Conservation (phyloP, 2,888 invertebrate genomes). For the Synergus itoensis region DNA sequence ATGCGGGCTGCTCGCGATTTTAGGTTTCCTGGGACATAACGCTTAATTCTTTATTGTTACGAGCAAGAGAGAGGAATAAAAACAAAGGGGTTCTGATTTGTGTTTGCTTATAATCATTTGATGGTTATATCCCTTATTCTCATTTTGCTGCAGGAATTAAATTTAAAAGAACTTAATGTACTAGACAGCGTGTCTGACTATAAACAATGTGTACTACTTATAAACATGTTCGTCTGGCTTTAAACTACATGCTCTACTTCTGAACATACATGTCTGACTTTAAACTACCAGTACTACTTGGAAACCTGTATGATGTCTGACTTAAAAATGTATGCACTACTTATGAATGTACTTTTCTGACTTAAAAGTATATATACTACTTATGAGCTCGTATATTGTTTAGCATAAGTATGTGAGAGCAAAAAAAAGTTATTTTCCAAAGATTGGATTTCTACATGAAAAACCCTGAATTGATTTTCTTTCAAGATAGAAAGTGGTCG, state of each 20-base stretch:
- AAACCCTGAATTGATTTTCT: neutral
- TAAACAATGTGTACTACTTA: too few relatives aligned
- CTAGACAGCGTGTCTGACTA: neutral
- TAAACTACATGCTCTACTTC: neutral
- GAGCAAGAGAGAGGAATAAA: neutral
- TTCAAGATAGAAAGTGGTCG: neutral
- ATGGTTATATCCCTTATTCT: too few relatives aligned
- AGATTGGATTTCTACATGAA: neutral
- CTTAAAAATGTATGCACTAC: too few relatives aligned
- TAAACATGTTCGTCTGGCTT: neutral
- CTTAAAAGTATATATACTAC: neutral
- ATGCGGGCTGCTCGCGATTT: neutral
- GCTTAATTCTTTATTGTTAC: neutral
- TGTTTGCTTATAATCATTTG: neutral
- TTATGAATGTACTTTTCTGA: too few relatives aligned
- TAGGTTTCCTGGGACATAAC: neutral
- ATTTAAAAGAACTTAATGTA: neutral
- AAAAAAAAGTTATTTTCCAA: too few relatives aligned
- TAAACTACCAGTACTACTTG: neutral
- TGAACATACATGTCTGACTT: too few relatives aligned
- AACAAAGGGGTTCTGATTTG: neutral
- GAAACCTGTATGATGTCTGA: too few relatives aligned
- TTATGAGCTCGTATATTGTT: too few relatives aligned
- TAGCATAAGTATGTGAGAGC: too few relatives aligned
- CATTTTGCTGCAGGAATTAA: too few relatives aligned